Evolutionary conservation across 2,888 invertebrate genomes (phyloP), one percentile per base, ranked within the genome.

Genomic region (Bibio marci): DNA sequence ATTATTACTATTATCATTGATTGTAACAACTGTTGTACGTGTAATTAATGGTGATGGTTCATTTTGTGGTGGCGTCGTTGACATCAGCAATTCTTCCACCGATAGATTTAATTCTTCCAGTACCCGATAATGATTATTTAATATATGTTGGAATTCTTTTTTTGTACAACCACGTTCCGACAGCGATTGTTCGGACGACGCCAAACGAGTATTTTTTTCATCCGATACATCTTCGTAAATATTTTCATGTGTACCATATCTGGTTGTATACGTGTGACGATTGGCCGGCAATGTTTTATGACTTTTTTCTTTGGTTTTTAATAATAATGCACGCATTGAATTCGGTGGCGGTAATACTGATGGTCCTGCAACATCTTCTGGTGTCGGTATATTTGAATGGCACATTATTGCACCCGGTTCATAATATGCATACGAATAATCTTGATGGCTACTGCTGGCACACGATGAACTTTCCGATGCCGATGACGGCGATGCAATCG

Each of bases 71-170:
- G 40, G 36, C 7, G 60, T 60, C n/a, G 77, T 73, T 19, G 87
- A 87, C 87, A 87, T 88, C 47, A 88, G 66, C 75, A 88, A 78
- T 15, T 85, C 85, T 65, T 88, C 88, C 43, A 83, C 76, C 47
- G 86, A 82, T 44, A 88, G 69, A 66, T 88, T 87, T 44, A 88
- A 65, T 59, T 88, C 85, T 42, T 83, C 86, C 47, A 88, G 70
- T 49, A 87, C 82, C 51, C 82, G 69, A 50, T 78, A 76, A 59
- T 88, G 87, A 47, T 81, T 72, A 45, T 79, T 80, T 57, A 87
- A 83, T 27, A 88, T 86, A 44, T 80, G 69, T 38, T 82, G 73
- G 35, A 86, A 76, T 62, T 87, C 87, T 54, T 85, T 85, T 55
- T 81, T 82, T 42, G 44, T 46, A 65, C 60, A 8, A 65, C 63